Evolutionary conservation across 2,797 vertebrate genomes (phyloP).

Genomic region (Centroberyx gerrardi): DNA sequence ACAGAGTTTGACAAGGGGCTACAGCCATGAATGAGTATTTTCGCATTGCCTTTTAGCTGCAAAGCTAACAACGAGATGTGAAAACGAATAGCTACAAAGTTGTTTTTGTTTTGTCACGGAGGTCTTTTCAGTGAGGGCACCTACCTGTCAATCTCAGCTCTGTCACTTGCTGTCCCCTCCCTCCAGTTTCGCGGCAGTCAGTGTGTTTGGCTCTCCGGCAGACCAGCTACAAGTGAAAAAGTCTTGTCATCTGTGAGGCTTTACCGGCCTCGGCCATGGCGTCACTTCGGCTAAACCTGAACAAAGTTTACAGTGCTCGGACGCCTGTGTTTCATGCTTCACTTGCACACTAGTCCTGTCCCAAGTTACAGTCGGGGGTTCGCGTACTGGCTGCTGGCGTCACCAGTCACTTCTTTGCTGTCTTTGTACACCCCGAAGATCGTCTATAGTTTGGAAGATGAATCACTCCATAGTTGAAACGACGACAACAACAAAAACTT

Average conservation of each 20-base stretch:
- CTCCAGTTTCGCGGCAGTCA: slow-evolving; percentile 39
- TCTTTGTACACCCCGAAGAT: slow-evolving; percentile 67
- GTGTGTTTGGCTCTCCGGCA: slow-evolving; percentile 26
- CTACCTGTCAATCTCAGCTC: slow-evolving; percentile 74
- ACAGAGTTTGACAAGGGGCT: no score
- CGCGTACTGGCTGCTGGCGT: slow-evolving; percentile 51
- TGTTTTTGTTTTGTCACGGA: background rate
- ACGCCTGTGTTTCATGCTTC: background rate
- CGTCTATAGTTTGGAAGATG: background rate
- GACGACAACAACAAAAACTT: no score
- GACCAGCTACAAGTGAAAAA: slow-evolving; percentile 18
- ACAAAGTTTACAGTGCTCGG: background rate
- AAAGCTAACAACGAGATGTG: no score
- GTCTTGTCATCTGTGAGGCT: slow-evolving; percentile 6
- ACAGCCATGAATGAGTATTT: no score
- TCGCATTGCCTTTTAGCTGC: no score
- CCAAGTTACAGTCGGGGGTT: slow-evolving; percentile 23
- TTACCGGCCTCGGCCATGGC: no score
- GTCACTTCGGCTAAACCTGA: background rate
- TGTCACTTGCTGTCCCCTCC: slow-evolving; percentile 58
- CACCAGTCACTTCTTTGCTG: slow-evolving; percentile 50
- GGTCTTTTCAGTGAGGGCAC: background rate
- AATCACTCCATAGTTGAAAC: slow-evolving; percentile 16
- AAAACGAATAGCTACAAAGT: no score
- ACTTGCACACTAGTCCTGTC: background rate